Percentiles rank a stretch among this genome's conserved stretches.
These are phyloP conservation scores for Acanthis flammea DNA, from an alignment of 2,797 vertebrate genomes.

Conservation along the genomic window DNA sequence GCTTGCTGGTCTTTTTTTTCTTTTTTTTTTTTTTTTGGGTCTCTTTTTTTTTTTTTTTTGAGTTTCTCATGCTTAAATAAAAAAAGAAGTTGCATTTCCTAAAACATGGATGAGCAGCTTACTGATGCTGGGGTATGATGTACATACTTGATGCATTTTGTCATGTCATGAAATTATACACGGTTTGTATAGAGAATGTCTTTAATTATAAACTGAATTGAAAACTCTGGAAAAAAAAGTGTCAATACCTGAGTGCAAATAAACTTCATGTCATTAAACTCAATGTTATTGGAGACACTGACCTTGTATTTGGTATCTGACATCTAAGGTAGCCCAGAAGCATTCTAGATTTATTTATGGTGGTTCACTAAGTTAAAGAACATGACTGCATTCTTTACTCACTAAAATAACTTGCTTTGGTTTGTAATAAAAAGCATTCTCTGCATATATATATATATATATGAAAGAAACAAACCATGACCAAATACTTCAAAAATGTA, in stretches of 20 bases:
- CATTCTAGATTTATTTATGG: not conserved
- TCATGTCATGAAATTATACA: conserved; percentile 13
- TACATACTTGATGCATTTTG: conserved; percentile 50
- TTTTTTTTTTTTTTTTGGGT: not conserved
- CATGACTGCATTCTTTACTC: not conserved
- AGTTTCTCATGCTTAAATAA: conserved; percentile 11
- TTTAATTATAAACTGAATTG: conserved; percentile 35
- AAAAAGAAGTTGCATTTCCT: not conserved
- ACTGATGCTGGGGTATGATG: not conserved
- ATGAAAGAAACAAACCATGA: not conserved
- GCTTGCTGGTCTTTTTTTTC: not conserved
- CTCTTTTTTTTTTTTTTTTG: not conserved
- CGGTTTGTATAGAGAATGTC: conserved; percentile 49
- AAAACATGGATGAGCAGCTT: not conserved
- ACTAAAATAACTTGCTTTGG: not conserved
- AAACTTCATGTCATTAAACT: not conserved
- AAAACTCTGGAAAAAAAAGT: conserved; percentile 11
- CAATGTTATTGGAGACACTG: not conserved
- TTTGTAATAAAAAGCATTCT: conserved; percentile 40
- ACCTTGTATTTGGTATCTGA: not conserved
- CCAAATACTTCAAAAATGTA: conserved; percentile 50
- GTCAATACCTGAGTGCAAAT: not conserved
- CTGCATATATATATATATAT: not conserved
- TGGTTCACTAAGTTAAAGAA: not conserved
- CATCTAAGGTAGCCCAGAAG: not conserved